Conservation (phyloP, 2,888 invertebrate species). For the Eumacrocentrus americanus region DNA sequence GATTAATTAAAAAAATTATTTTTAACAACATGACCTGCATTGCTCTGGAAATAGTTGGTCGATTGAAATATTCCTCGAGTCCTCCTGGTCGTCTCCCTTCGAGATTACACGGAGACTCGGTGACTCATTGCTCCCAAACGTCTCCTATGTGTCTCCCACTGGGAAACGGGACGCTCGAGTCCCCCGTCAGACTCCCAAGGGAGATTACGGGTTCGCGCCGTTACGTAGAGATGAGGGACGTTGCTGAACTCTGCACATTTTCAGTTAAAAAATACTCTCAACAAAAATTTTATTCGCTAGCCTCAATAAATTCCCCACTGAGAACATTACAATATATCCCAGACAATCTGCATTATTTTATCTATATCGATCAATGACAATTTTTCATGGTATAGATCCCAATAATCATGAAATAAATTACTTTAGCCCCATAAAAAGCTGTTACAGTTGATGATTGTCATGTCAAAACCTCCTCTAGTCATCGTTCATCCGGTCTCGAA, state of each 20-base stretch:
- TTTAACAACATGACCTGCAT: not conserved
- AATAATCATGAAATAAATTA: not conserved
- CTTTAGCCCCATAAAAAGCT: not conserved
- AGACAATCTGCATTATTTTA: not conserved
- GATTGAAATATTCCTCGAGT: slow-evolving; percentile 24
- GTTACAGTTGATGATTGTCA: not conserved
- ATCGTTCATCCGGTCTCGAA: slow-evolving; percentile 20
- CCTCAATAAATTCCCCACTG: too few relatives aligned
- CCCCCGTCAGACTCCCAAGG: slow-evolving; percentile 30
- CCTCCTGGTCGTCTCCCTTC: slow-evolving; percentile 29
- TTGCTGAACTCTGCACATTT: slow-evolving; percentile 28
- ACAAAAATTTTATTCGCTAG: too few relatives aligned
- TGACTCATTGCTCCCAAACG: slow-evolving; percentile 33
- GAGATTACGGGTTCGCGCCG: slow-evolving; percentile 33
- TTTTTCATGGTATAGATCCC: not conserved
- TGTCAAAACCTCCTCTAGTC: not conserved
- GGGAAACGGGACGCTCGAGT: slow-evolving; percentile 31
- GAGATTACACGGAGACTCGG: slow-evolving; percentile 32
- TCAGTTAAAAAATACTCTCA: slow-evolving; percentile 19
- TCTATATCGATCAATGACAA: not conserved
- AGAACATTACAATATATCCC: not conserved
- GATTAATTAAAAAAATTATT: slow-evolving; percentile 4
- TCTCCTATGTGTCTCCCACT: slow-evolving; percentile 32
- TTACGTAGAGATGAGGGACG: slow-evolving; percentile 31
- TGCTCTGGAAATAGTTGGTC: not conserved